A percentile compares a stretch with the other conserved stretches of the same genome.
These are phyloP conservation scores for Clarias laeviceps DNA, from an alignment of 2,797 vertebrate species.

Conservation along the genomic window DNA sequence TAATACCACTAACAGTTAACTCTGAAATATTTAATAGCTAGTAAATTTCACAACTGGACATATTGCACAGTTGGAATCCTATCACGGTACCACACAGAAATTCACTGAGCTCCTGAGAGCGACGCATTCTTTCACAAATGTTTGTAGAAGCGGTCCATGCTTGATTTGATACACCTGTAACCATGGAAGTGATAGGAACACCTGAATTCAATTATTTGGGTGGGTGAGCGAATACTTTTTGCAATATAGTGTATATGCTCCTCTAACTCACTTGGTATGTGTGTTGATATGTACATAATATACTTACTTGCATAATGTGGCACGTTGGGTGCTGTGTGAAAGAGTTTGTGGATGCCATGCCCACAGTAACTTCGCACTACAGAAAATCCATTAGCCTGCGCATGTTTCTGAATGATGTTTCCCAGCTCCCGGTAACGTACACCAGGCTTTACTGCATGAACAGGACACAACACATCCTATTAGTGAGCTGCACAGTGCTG, in stretches of 20 bases:
- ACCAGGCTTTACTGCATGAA: conserved; percentile 88
- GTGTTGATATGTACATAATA: neutral
- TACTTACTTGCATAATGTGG: conserved; percentile 98
- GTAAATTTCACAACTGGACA: no score
- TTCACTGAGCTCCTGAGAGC: no score
- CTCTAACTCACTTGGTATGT: neutral
- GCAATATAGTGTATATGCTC: neutral
- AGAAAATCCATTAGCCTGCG: conserved; percentile 93
- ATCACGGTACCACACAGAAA: no score
- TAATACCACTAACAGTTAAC: no score
- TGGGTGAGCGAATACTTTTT: no score
- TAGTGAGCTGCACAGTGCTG: neutral
- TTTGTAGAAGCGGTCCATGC: no score
- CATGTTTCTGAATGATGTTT: conserved; percentile 98
- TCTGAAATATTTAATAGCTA: no score
- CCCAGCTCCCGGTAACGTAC: conserved; percentile 93
- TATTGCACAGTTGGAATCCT: no score
- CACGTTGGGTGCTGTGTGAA: conserved; percentile 96
- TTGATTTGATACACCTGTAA: no score
- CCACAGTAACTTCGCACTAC: conserved; percentile 97
- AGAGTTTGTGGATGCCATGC: conserved; percentile 95
- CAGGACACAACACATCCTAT: conserved; percentile 8
- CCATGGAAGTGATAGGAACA: no score
- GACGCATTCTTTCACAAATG: no score
- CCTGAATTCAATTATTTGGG: no score